phyloP scores from a whole-genome alignment of 2,113 vertebrate species.

The Sciurus niger region DNA sequence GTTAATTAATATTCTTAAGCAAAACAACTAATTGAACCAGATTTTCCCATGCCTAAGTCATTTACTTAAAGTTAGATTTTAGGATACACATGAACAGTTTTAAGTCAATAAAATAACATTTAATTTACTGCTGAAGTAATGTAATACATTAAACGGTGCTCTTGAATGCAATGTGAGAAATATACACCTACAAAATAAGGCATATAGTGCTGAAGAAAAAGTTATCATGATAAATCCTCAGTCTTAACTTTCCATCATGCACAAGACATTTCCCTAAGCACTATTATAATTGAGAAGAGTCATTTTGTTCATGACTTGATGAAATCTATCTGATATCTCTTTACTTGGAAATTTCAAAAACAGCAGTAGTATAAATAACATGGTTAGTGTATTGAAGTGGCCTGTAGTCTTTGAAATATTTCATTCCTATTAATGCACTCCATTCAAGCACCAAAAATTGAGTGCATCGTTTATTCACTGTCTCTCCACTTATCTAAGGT shows the following conservation, averaged over 20 bases:
- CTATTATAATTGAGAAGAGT: slow-evolving; percentile 2
- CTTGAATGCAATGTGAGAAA: background rate
- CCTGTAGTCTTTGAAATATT: slow-evolving; percentile 19
- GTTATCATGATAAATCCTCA: background rate
- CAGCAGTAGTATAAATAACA: background rate
- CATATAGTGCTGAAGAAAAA: background rate
- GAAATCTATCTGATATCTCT: background rate
- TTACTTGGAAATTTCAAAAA: slow-evolving; percentile 31
- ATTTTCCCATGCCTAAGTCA: background rate
- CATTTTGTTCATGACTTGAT: background rate
- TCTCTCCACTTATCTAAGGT: background rate
- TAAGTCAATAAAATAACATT: slow-evolving; percentile 21
- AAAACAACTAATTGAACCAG: background rate
- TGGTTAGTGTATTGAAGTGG: background rate
- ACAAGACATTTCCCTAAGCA: background rate
- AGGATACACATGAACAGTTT: background rate
- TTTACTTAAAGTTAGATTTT: slow-evolving; percentile 27
- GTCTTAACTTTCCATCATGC: slow-evolving; percentile 4
- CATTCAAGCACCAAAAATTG: background rate
- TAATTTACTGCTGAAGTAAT: background rate
- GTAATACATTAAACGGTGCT: background rate
- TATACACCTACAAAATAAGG: slow-evolving; percentile 42
- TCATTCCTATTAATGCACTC: background rate
- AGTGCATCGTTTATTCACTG: background rate
- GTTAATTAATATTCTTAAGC: slow-evolving; percentile 6